Percentiles rank a stretch among this genome's conserved stretches.
Evolutionary conservation across 2,113 vertebrate species (phyloP).

Genomic region (Hemiscyllium ocellatum): DNA sequence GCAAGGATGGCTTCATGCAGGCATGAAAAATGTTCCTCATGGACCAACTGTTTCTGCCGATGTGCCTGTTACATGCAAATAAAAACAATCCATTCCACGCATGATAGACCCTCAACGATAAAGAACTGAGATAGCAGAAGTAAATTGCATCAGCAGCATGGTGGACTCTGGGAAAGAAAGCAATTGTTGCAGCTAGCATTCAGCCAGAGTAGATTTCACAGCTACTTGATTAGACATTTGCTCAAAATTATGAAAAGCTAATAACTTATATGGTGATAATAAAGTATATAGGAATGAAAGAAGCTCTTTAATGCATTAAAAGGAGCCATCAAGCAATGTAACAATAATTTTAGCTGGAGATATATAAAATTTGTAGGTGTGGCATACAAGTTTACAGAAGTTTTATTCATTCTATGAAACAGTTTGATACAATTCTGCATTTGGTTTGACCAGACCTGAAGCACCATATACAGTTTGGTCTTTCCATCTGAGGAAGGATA

Average conservation of each 20-base stretch:
- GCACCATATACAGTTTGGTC: too few relatives aligned
- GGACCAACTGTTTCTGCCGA: not conserved
- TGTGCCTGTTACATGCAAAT: not conserved
- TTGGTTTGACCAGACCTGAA: too few relatives aligned
- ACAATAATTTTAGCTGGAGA: constrained; percentile 2
- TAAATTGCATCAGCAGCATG: not conserved
- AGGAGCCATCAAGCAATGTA: not conserved
- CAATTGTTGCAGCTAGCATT: not conserved
- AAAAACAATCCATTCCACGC: not conserved
- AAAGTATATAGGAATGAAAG: not conserved
- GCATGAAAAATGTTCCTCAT: not conserved
- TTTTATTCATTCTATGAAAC: not conserved
- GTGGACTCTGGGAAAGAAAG: not conserved
- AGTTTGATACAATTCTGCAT: not conserved
- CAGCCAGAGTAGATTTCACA: not conserved
- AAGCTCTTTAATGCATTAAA: not conserved
- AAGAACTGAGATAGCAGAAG: too few relatives aligned
- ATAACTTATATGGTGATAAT: not conserved
- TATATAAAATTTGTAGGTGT: not conserved
- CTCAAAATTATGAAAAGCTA: constrained; percentile 7
- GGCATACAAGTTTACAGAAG: not conserved
- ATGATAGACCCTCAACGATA: not conserved
- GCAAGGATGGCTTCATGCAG: not conserved
- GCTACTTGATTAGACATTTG: constrained; percentile 8
- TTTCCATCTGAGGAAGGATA: too few relatives aligned